Percentiles rank a stretch among this genome's conserved stretches.
phyloP scores from a whole-genome alignment of 2,888 invertebrate species.

The Ditula angustiorana region DNA sequence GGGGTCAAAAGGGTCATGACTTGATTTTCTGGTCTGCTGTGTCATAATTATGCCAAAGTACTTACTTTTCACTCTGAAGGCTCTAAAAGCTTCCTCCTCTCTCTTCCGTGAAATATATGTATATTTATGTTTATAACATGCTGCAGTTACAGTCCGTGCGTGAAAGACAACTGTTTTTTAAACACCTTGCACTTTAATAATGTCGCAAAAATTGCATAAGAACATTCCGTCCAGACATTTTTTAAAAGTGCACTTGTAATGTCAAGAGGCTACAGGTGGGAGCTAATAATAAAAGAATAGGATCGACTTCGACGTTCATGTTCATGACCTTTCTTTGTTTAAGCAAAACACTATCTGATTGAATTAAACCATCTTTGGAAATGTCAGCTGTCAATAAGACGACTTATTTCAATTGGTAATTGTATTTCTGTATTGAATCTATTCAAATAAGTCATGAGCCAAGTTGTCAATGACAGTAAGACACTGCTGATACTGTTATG shows the following conservation, averaged over 20 bases:
- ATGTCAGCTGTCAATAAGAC: slow-evolving; percentile 15
- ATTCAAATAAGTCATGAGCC: background rate
- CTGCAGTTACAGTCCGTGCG: too few species aligned
- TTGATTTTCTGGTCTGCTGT: too few species aligned
- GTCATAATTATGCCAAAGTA: too few species aligned
- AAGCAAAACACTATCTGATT: background rate
- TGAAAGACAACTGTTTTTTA: background rate
- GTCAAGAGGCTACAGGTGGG: background rate
- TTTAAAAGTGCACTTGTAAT: slow-evolving; percentile 20
- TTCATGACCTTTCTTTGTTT: slow-evolving; percentile 32
- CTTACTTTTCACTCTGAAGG: too few species aligned
- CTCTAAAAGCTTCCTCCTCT: too few species aligned
- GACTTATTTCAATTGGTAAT: background rate
- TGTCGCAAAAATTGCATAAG: slow-evolving; percentile 14
- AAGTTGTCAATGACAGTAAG: background rate
- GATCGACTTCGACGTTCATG: background rate
- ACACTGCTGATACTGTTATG: too few species aligned
- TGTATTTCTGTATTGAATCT: background rate
- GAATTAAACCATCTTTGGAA: background rate
- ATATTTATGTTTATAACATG: too few species aligned
- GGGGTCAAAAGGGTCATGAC: too few species aligned
- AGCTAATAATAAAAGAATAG: slow-evolving; percentile 20
- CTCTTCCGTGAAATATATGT: too few species aligned
- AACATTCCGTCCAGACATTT: background rate
- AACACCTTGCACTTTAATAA: slow-evolving; percentile 11